Evolutionary conservation across 1,140 invertebrate species (phyloP).

Genomic region (Octopus bimaculoides): DNA sequence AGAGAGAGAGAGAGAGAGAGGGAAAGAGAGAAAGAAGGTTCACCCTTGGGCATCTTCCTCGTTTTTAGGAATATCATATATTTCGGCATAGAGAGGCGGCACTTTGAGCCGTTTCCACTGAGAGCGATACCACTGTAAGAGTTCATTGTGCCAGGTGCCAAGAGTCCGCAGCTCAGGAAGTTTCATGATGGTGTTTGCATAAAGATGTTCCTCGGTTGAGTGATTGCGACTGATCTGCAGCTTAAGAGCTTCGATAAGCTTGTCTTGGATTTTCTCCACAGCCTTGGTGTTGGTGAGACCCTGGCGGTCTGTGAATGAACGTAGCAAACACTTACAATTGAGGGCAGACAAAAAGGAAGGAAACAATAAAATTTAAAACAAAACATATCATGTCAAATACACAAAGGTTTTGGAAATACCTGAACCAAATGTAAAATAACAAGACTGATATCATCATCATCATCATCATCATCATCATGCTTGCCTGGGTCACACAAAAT

Average conservation of each 20-base stretch:
- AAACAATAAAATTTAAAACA: too few species aligned
- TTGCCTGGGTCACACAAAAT: too few species aligned
- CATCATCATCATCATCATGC: too few species aligned
- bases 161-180: slow-evolving; percentile 77
- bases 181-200: slow-evolving; percentile 70
- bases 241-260: slow-evolving; percentile 80
- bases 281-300: slow-evolving; percentile 80
- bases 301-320: slow-evolving; percentile 58
- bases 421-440: too few species aligned
- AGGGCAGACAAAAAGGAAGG: not conserved
- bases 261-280: slow-evolving; percentile 77
- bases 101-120: slow-evolving; percentile 83
- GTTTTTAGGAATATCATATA: slow-evolving; percentile 94
- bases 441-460: too few species aligned
- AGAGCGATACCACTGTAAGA: slow-evolving; percentile 85
- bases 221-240: slow-evolving; percentile 67
- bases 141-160: slow-evolving; percentile 79
- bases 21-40: not conserved
- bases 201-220: slow-evolving; percentile 64
- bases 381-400: too few species aligned
- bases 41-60: slow-evolving; percentile 65
- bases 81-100: slow-evolving; percentile 92
- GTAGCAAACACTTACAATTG: not conserved
- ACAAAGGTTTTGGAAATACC: too few species aligned
- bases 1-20: too few species aligned